Conservation (phyloP, 2,113 vertebrate genomes). For the Microcebus ravelobensis region DNA sequence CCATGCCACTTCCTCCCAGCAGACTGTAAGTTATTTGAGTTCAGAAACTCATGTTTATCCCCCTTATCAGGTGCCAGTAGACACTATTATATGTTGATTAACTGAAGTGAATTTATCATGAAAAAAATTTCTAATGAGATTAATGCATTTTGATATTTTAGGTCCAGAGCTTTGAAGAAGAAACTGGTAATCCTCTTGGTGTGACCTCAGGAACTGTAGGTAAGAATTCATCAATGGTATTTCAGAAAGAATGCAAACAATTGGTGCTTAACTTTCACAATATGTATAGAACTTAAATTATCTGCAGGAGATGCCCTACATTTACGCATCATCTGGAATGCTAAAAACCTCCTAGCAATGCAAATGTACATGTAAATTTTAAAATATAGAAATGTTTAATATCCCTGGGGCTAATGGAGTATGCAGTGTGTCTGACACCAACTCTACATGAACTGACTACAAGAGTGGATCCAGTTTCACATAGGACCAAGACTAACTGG, state of each 20-base stretch:
- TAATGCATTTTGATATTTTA: constrained; percentile 64
- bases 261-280: neutral
- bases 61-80: neutral
- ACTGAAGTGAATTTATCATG: constrained; percentile 30
- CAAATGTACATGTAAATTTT: neutral
- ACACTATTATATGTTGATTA: neutral
- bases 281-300: neutral
- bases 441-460: neutral
- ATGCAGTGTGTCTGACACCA: neutral
- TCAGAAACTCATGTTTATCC: neutral
- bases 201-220: constrained; percentile 69
- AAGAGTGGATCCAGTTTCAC: neutral
- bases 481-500: neutral
- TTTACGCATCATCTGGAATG: neutral
- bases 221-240: constrained; percentile 45
- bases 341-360: neutral
- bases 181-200: constrained; percentile 69
- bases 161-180: constrained; percentile 85
- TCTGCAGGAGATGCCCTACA: neutral
- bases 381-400: neutral
- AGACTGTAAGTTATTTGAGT: neutral
- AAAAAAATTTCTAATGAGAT: constrained; percentile 18
- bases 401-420: neutral
- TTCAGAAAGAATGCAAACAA: neutral
- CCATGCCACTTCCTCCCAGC: neutral